Evolutionary conservation across 2,797 vertebrate genomes (phyloP).

Genomic region (Liparis tanakae): DNA sequence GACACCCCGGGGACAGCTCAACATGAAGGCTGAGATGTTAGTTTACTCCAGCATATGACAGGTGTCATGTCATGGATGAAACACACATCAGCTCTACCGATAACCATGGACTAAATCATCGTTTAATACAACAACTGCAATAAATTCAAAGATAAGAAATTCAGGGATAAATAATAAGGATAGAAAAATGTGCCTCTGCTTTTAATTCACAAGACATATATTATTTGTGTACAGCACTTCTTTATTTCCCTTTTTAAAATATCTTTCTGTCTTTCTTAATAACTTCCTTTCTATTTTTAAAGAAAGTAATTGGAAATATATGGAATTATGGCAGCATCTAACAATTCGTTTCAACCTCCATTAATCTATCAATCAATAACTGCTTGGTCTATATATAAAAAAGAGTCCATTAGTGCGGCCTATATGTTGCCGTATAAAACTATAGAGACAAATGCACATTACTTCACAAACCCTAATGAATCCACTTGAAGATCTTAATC

Average conservation of each 20-base stretch:
- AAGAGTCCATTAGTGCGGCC: background rate
- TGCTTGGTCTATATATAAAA: background rate
- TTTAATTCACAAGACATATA: background rate
- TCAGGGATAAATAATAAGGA: background rate
- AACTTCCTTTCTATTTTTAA: too few species aligned
- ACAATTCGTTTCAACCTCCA: too few species aligned
- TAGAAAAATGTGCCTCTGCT: background rate
- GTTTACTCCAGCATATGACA: background rate
- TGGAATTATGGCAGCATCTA: too few species aligned
- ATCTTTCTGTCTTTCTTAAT: too few species aligned
- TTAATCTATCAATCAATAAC: too few species aligned
- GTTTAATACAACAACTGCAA: background rate
- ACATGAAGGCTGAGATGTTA: background rate
- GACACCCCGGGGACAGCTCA: background rate
- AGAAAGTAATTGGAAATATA: too few species aligned
- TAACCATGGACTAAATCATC: too few species aligned
- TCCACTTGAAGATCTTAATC: background rate
- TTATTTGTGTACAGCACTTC: background rate
- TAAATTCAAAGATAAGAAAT: background rate
- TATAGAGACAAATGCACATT: background rate
- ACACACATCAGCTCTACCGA: too few species aligned
- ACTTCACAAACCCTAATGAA: background rate
- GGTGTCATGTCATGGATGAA: too few species aligned
- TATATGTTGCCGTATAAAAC: background rate
- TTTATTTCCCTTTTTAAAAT: background rate